Conservation (phyloP, 2,888 invertebrate genomes). For the Horisme vitalbata region DNA sequence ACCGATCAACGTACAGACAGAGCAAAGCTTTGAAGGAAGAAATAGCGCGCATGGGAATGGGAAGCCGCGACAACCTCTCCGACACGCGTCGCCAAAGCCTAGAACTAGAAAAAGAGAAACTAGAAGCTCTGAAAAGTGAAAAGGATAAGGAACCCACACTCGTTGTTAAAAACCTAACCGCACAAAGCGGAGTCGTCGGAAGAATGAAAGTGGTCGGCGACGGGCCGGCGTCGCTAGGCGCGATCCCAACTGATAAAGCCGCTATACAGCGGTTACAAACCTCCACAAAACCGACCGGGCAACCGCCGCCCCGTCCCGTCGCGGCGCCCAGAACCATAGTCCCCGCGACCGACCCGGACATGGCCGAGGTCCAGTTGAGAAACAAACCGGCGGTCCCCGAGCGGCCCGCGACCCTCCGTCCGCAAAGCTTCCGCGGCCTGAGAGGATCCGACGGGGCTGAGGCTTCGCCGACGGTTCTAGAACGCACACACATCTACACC, state of each 20-base stretch:
- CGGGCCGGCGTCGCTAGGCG: constrained; percentile 65
- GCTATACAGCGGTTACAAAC: constrained; percentile 44
- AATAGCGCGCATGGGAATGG: constrained; percentile 52
- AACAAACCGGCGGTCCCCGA: constrained; percentile 92
- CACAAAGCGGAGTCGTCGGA: constrained; percentile 70
- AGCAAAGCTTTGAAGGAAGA: constrained; percentile 76
- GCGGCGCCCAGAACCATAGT: constrained; percentile 73
- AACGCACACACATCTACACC: constrained; percentile 87
- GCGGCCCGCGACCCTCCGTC: constrained; percentile 87
- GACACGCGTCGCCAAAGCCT: constrained; percentile 80
- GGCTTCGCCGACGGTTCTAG: constrained; percentile 77
- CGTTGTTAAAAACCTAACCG: constrained; percentile 65
- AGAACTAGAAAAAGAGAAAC: constrained; percentile 78
- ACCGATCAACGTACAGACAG: constrained; percentile 82
- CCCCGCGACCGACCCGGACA: constrained; percentile 51
- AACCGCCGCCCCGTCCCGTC: constrained; percentile 78
- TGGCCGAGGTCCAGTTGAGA: constrained; percentile 78
- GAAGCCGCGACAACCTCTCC: constrained; percentile 68
- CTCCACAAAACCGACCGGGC: constrained; percentile 72
- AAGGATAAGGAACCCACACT: constrained; percentile 46
- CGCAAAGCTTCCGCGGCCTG: constrained; percentile 78
- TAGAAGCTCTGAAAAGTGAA: constrained; percentile 54
- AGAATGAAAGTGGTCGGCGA: constrained; percentile 70
- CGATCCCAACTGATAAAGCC: constrained; percentile 39
- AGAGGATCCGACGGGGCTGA: constrained; percentile 51